These are phyloP conservation scores for Nomada lathburiana DNA, from an alignment of 2,888 invertebrate species.

Conservation along the genomic window DNA sequence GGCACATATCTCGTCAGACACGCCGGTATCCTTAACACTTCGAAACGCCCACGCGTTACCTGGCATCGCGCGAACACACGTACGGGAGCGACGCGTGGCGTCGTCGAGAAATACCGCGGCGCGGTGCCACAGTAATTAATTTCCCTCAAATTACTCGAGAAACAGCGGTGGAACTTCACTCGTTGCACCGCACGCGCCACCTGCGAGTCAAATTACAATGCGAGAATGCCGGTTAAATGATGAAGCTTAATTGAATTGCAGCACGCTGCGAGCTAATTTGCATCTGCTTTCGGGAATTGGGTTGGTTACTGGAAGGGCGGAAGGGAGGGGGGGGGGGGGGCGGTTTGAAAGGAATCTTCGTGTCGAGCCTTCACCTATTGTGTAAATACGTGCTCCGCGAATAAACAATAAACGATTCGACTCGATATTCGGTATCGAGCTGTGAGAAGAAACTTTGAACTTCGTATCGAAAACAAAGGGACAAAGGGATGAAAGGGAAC, in stretches of 20 bases:
- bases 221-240: slow-evolving; percentile 53
- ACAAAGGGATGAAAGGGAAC: slow-evolving; percentile 24
- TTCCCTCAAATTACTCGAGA: slow-evolving; percentile 62
- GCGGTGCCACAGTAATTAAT: slow-evolving; percentile 58
- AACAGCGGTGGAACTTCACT: slow-evolving; percentile 47
- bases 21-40: too few relatives aligned
- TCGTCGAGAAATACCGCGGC: slow-evolving; percentile 28
- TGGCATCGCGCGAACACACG: not conserved
- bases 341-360: not conserved
- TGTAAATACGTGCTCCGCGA: slow-evolving; percentile 9
- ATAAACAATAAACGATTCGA: slow-evolving; percentile 32
- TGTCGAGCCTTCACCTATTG: not conserved
- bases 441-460: slow-evolving; percentile 41
- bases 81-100: slow-evolving; percentile 6
- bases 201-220: slow-evolving; percentile 58
- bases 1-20: too few relatives aligned
- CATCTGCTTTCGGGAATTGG: slow-evolving; percentile 8
- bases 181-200: slow-evolving; percentile 29
- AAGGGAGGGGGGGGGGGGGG: not conserved
- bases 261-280: slow-evolving; percentile 42
- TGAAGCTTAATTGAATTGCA: slow-evolving; percentile 50
- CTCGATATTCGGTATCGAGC: slow-evolving; percentile 32
- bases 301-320: not conserved
- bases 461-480: slow-evolving; percentile 42
- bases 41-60: not conserved